Base-by-base conservation (phyloP, 1,140 invertebrate species). In the Oreohelix idahoensis region DNA sequence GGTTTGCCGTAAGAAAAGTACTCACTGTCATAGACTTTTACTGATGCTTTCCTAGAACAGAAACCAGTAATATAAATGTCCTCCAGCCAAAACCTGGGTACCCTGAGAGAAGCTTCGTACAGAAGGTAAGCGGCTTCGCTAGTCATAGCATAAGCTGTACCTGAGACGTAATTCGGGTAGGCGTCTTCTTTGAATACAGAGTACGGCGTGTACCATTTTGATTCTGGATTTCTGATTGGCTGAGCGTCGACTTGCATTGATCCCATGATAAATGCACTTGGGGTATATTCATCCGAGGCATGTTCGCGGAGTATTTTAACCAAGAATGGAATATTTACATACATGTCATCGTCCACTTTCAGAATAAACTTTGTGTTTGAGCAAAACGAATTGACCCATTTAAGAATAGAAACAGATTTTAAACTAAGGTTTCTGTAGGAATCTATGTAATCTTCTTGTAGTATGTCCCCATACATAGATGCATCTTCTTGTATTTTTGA, bases 401-500 rank as follows among this genome's bases (percentile, higher is more conserved):
- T 96, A 26, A 97, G 94, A 8, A 94, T 95, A 94, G 96, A 96
- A 1, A 96, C 94, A 91, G 97, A 96, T 92, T 97, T 97, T 86
- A 97, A 96, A 4, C 96, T 97, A 91, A 97, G 94, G 92, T 97
- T 97, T 84, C 95, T 94, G 89, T 97, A 97, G 42, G 94, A 94
- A 92, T 97, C 96, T 26, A 94, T 83, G 91, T 97, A 97, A 85
- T 94, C 95, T 29, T 95, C 96, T 93, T 96, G 96, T 38, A 97
- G 93, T 80, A 97, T 94, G 89, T 97, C 96, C n/a, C 93, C 91
- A 87, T 95, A 94, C 0, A 85, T 86, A 0, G 86, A 86, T 87
- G 94, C 94, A 91, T 97, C 96, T 36, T 39, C 69, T 23, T 26
- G 23, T 11, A 87, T 71, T 66, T 35, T 66, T 32, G 63, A 58